Evolutionary conservation across 2,888 invertebrate genomes (phyloP).

Genomic region (Selenia dentaria): DNA sequence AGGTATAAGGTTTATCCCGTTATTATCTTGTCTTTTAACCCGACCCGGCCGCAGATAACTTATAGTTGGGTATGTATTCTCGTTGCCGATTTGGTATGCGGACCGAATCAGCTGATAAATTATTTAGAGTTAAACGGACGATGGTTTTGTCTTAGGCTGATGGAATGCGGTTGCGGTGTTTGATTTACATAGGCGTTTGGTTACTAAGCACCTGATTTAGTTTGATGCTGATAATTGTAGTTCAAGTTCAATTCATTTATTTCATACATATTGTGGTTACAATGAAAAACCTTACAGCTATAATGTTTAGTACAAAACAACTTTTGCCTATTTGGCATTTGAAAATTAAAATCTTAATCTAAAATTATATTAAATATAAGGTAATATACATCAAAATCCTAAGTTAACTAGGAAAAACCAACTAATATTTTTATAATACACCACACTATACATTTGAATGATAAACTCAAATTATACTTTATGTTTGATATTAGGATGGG

Average conservation of each 20-base stretch:
- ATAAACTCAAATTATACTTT: no score
- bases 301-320: no score
- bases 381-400: no score
- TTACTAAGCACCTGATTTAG: slow-evolving; percentile 2
- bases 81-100: slow-evolving; percentile 34
- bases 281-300: no score
- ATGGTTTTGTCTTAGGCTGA: slow-evolving; percentile 27
- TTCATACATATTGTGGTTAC: no score
- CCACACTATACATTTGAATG: no score
- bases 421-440: no score
- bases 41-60: slow-evolving; percentile 41
- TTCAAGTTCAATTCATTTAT: slow-evolving; percentile 1
- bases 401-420: no score
- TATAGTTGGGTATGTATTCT: slow-evolving; percentile 31
- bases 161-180: slow-evolving; percentile 24
- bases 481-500: no score
- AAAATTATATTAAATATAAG: no score
- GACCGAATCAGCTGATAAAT: slow-evolving; percentile 43
- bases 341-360: no score
- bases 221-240: slow-evolving; percentile 6
- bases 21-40: slow-evolving; percentile 50
- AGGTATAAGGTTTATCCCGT: slow-evolving; percentile 26
- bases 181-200: slow-evolving; percentile 18
- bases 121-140: slow-evolving; percentile 31
- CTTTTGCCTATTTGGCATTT: no score